Evolutionary conservation across 2,113 vertebrate species (phyloP).

Genomic region (Ameiurus melas): DNA sequence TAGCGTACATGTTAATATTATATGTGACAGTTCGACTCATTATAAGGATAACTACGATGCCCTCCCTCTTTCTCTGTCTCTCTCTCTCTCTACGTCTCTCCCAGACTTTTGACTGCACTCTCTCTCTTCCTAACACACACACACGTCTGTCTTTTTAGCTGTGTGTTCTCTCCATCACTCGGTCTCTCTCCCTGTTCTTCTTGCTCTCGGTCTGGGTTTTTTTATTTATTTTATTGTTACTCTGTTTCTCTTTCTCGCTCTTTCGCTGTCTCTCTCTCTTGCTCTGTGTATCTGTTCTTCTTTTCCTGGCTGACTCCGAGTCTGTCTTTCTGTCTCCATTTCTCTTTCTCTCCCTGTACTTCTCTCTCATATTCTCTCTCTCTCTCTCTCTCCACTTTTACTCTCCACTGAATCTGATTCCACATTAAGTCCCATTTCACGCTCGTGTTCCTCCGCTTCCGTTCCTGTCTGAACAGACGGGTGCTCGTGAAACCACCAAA

Average conservation of each 20-base stretch:
- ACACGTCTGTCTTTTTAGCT: background rate
- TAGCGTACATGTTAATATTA: background rate
- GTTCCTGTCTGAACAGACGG: background rate
- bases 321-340: background rate
- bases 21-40: background rate
- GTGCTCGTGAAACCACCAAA: background rate
- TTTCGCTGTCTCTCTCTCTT: background rate
- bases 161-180: background rate
- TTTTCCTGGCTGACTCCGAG: background rate
- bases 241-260: background rate
- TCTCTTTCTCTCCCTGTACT: background rate
- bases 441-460: slow-evolving; percentile 20
- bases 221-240: too few relatives aligned
- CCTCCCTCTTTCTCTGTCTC: background rate
- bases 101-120: background rate
- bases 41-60: background rate
- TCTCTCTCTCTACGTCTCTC: background rate
- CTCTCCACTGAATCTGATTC: slow-evolving; percentile 14
- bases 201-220: background rate
- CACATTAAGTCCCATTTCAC: slow-evolving; percentile 42
- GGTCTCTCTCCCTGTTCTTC: background rate
- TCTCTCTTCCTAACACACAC: background rate
- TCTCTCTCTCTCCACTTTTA: background rate
- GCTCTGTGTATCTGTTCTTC: background rate
- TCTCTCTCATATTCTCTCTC: background rate